Evolutionary conservation across 2,888 invertebrate species (phyloP), one percentile per base, ranked within the genome.

Genomic region (Ormyrus labotus): DNA sequence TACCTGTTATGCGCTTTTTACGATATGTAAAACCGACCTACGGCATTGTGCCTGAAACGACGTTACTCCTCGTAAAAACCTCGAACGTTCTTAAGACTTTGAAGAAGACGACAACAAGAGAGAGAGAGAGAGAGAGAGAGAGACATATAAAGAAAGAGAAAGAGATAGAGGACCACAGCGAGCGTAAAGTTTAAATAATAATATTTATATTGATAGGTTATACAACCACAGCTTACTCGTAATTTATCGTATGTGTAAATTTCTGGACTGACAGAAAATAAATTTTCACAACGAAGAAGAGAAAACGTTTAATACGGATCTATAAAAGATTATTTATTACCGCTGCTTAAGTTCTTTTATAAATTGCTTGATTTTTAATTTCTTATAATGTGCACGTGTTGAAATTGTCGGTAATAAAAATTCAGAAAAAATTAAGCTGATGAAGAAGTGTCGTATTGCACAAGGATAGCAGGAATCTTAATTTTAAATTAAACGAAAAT

Each of bases 11-110:
- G 84, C 83, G 83, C 83, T 82, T 85, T 88, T 88, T 87, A 88
- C 85, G 87, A 87, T 87, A 88, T 87, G 87, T 88, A 88, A 88
- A 88, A 88, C 85, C 86, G 85, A 84, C 82, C 82, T 73, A 73
- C 70, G 82, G 83, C 82, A 87, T 87, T 87, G 85, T 87, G 84
- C 81, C 82, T 45, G 72, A 63, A 55, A 80, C 82, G 81, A 78
- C 80, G 78, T 78, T 84, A 83, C 84, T 74, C 77, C 84, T 88
- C 87, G 84, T 88, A 88, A 88, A 88, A 88, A 61, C 63, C 61
- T 67, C 80, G 71, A 81, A 68, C 82, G 64, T 57, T 68, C 68
- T 61, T 61, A 63, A 67, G 78, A 61, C 34, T 58, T 34, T 53
- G 19, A 34, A 47, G 45, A n/a, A 70, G 13, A 67, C 51, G 51